These are phyloP conservation scores for Anoplius nigerrimus DNA, from an alignment of 2,888 invertebrate species.

Conservation along the genomic window DNA sequence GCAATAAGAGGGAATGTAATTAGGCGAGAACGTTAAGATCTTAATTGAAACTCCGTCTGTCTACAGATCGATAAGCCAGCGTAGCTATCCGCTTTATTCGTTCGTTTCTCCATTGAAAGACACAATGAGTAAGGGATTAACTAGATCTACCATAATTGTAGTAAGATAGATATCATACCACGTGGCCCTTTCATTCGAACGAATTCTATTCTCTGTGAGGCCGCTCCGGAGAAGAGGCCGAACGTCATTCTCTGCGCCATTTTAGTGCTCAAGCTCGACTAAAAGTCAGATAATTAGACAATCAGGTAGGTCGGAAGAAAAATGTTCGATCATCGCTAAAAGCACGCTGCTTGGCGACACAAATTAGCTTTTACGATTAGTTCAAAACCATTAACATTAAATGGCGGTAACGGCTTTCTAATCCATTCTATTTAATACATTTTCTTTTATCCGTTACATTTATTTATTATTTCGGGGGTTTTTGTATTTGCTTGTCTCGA, in stretches of 20 bases:
- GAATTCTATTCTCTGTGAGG: conserved; percentile 94
- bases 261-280: conserved; percentile 95
- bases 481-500: too few species aligned
- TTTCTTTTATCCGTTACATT: too few species aligned
- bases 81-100: too few species aligned
- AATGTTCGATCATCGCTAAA: too few species aligned
- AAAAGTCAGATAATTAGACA: conserved; percentile 57
- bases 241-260: conserved; percentile 97
- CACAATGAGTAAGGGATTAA: too few species aligned
- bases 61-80: not conserved
- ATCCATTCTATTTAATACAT: not conserved
- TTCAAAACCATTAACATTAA: not conserved
- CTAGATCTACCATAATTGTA: too few species aligned
- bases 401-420: not conserved
- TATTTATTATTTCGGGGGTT: too few species aligned
- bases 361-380: too few species aligned
- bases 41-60: not conserved
- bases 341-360: too few species aligned
- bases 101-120: too few species aligned
- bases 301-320: too few species aligned
- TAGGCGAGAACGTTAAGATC: not conserved
- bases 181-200: conserved; percentile 98
- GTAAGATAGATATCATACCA: conserved; percentile 74
- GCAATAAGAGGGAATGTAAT: not conserved
- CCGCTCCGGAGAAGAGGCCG: conserved; percentile 87